A percentile compares a stretch with the other conserved stretches of the same genome.
phyloP scores from a whole-genome alignment of 2,113 vertebrate genomes.

The Pipra filicauda region DNA sequence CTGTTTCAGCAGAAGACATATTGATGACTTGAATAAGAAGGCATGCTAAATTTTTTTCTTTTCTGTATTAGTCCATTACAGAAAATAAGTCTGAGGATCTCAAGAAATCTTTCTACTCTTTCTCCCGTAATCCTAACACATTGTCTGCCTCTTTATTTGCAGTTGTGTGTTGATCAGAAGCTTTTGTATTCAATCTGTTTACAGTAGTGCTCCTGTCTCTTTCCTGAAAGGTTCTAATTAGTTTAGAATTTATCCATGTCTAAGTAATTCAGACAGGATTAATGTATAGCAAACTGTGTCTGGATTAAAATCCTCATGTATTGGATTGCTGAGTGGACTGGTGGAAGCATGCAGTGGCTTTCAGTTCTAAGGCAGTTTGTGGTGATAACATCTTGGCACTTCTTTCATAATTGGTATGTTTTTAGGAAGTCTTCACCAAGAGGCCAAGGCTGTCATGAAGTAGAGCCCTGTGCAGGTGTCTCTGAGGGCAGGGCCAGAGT shows the following conservation, averaged over 20 bases:
- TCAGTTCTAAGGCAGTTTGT: neutral
- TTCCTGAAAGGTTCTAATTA: conserved; percentile 14
- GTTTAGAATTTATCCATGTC: neutral
- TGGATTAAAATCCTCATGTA: neutral
- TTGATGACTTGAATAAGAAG: neutral
- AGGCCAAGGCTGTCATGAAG: neutral
- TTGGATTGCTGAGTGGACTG: neutral
- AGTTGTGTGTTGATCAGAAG: neutral
- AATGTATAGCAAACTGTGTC: neutral
- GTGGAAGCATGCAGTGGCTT: neutral
- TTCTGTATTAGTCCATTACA: neutral
- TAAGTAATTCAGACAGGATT: neutral
- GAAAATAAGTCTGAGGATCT: neutral
- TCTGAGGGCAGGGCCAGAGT: neutral
- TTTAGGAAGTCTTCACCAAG: neutral
- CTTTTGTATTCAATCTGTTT: conserved; percentile 5
- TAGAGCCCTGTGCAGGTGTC: neutral
- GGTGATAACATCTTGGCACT: neutral
- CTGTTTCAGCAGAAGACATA: neutral
- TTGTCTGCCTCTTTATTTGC: neutral
- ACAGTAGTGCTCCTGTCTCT: neutral
- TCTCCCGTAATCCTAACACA: neutral
- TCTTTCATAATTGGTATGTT: neutral
- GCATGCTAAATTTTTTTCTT: neutral
- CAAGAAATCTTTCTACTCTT: neutral